Conservation (phyloP, 2,113 vertebrate species). For the Axis porcinus region DNA sequence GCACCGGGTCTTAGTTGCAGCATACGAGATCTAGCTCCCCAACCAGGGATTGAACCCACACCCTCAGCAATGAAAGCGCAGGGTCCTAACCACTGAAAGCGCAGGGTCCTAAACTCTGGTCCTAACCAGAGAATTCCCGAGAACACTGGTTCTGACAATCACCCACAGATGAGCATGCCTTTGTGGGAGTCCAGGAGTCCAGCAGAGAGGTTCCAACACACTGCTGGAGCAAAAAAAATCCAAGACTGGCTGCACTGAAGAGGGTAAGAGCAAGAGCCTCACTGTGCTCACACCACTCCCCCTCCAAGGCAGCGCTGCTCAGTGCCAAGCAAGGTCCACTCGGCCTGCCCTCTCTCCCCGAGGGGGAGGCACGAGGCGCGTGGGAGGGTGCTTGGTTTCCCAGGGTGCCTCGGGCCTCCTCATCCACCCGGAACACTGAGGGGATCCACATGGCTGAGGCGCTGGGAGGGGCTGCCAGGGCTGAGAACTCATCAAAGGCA, state of each 20-base stretch:
- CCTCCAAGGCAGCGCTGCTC: background rate
- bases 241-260: background rate
- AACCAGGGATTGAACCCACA: background rate
- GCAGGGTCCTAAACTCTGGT: background rate
- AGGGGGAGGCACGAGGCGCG: background rate
- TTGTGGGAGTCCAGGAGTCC: background rate
- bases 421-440: background rate
- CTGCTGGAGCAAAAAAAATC: rapidly evolving
- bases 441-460: background rate
- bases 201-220: background rate
- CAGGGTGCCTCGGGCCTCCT: background rate
- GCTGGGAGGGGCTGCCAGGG: background rate
- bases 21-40: background rate
- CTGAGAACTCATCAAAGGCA: background rate
- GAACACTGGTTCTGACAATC: background rate
- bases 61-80: background rate
- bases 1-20: background rate
- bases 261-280: background rate
- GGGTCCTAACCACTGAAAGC: background rate
- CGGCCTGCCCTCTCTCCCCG: background rate
- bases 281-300: background rate
- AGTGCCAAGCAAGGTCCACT: background rate
- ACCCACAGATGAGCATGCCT: background rate
- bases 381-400: background rate
- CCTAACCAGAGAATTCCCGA: background rate